Conservation (phyloP, 2,113 vertebrate species). For the Elephas maximus region DNA sequence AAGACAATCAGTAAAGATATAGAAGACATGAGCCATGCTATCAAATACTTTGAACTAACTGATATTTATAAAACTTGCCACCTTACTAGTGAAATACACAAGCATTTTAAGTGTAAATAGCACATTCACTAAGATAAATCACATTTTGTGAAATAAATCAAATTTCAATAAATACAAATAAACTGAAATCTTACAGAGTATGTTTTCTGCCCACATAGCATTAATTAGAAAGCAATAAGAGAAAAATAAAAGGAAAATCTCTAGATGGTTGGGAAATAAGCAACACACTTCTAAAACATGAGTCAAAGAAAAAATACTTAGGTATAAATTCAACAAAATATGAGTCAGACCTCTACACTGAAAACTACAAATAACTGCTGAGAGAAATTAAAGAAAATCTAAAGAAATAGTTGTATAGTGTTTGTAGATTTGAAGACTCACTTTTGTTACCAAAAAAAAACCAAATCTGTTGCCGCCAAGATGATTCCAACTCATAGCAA, state of each 20-base stretch:
- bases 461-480: too few relatives aligned
- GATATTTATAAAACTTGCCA: neutral
- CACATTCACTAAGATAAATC: neutral
- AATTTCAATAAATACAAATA: conserved; percentile 42
- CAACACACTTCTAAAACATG: neutral
- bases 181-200: neutral
- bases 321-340: too few relatives aligned
- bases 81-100: neutral
- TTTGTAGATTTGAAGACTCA: neutral
- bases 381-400: too few relatives aligned
- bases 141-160: conserved; percentile 3
- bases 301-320: neutral
- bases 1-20: neutral
- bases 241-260: neutral
- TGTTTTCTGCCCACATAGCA: neutral
- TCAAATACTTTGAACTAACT: conserved; percentile 24
- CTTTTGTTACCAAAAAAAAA: neutral
- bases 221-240: neutral
- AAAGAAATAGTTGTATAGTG: neutral
- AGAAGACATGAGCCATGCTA: neutral
- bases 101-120: neutral
- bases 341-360: too few relatives aligned
- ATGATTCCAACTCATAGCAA: too few relatives aligned
- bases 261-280: neutral
- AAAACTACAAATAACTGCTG: too few relatives aligned